A percentile compares a stretch with the other conserved stretches of the same genome.
Evolutionary conservation across 2,797 vertebrate species (phyloP).

Genomic region (Anas bernieri): DNA sequence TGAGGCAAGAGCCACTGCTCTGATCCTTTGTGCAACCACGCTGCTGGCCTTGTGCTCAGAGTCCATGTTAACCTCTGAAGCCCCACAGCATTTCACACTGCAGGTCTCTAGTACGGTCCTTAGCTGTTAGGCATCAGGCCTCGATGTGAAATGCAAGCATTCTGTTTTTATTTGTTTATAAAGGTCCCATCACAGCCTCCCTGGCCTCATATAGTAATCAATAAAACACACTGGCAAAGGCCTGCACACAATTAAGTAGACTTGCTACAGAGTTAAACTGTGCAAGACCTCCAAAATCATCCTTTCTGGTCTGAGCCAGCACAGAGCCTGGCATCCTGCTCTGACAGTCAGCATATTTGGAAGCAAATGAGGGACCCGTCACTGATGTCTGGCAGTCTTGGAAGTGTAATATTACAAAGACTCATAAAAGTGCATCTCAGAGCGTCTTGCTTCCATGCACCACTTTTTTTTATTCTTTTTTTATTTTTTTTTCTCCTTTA

Average conservation of each 20-base stretch:
- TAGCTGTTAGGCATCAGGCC: neutral
- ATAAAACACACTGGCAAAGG: neutral
- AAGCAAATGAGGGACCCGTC: neutral
- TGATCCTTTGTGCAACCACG: neutral
- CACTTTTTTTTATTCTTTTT: neutral
- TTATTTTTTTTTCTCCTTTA: neutral
- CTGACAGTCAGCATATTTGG: conserved; percentile 9
- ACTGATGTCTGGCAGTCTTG: neutral
- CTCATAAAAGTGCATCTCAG: neutral
- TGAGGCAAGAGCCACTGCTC: neutral
- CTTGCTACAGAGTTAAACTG: neutral
- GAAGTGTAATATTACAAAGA: neutral
- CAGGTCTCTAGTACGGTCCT: neutral
- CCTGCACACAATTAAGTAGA: neutral
- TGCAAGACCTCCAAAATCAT: neutral
- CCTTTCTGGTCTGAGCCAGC: neutral
- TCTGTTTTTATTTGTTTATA: neutral
- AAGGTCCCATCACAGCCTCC: neutral
- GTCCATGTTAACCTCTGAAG: neutral
- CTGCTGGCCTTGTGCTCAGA: neutral
- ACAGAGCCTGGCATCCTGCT: neutral
- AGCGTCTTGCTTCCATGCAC: neutral
- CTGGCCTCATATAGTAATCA: neutral
- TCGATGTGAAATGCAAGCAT: neutral
- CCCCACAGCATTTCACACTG: neutral